Conservation (phyloP, 2,888 invertebrate genomes). For the Siphlonurus alternatus region DNA sequence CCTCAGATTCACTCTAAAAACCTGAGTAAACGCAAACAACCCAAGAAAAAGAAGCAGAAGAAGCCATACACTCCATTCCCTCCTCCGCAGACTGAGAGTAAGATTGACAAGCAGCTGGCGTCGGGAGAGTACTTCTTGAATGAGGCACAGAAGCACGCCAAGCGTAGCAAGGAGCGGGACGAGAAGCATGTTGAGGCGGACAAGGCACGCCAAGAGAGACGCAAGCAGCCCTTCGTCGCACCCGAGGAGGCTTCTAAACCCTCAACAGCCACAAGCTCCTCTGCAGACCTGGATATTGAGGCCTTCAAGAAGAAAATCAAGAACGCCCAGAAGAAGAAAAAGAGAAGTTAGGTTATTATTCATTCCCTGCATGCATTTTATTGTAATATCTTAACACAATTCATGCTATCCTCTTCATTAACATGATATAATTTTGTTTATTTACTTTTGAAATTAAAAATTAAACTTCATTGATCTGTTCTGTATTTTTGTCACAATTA, state of each 20-base stretch:
- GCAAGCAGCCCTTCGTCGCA: conserved; percentile 67
- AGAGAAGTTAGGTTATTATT: background rate
- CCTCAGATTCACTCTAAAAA: conserved; percentile 88
- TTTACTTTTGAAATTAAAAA: too few relatives aligned
- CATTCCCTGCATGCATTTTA: background rate
- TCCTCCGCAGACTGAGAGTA: conserved; percentile 81
- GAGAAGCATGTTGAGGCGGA: conserved; percentile 60
- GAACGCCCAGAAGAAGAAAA: conserved; percentile 28
- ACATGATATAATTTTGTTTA: too few relatives aligned
- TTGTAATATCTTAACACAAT: too few relatives aligned
- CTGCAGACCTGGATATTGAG: conserved; percentile 42
- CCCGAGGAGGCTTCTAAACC: conserved; percentile 40
- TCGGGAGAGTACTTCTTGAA: conserved; percentile 94
- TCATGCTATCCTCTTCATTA: too few relatives aligned
- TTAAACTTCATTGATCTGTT: too few relatives aligned
- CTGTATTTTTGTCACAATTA: too few relatives aligned
- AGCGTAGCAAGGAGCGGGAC: conserved; percentile 52
- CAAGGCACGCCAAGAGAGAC: conserved; percentile 53
- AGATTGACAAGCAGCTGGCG: conserved; percentile 84
- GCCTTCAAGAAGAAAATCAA: conserved; percentile 60
- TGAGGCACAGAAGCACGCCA: conserved; percentile 57
- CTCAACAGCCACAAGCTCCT: conserved; percentile 18
- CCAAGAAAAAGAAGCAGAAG: conserved; percentile 75
- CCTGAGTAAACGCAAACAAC: conserved; percentile 72
- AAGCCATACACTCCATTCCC: conserved; percentile 96